Evolutionary conservation across 2,888 invertebrate species (phyloP), one percentile per base, ranked within the genome.

Genomic region (Aspidiotus destructor): DNA sequence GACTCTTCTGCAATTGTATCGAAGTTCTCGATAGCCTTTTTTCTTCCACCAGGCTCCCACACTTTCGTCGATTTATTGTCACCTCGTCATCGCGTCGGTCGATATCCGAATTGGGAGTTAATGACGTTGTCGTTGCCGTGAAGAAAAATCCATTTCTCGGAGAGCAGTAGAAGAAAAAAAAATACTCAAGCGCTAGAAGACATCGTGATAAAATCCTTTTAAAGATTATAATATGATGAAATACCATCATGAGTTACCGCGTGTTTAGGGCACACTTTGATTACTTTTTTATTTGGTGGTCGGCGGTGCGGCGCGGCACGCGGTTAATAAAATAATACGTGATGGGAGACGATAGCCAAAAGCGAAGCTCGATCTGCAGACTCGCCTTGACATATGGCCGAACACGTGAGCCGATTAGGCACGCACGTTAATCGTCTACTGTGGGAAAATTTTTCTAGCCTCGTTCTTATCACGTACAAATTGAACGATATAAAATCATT

Each of bases 331-430:
- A 67, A 67, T 58, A 48, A 58, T 67, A 67, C 67, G 67, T 67
- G 67, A 58, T 67, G 67, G 67, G 67, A 67, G 67, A 67, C 67
- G 67, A 67, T 67, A 52, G 67, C 67, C 67, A 67, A 67, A 67
- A 67, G 63, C 63, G 63, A 60, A 17, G 58, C 58, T 52, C 41
- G 15, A 57, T 60, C 60, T 58, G 60, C 60, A 57, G 67, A 57
- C 67, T 58, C n/a, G 67, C 67, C 67, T 67, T 67, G 67, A 67
- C 67, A 67, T 67, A 67, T 67, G 67, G 67, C 67, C 67, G 60
- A 60, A 60, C 67, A 67, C 67, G 67, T 67, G 67, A 67, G 67
- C 58, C 67, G 60, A 67, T 67, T 67, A 28, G 67, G 67, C 67
- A 67, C 67, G 67, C 67, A 67, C 67, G 67, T 67, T 60, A 60